phyloP scores from a whole-genome alignment of 2,113 vertebrate species.

The Theristicus caerulescens region DNA sequence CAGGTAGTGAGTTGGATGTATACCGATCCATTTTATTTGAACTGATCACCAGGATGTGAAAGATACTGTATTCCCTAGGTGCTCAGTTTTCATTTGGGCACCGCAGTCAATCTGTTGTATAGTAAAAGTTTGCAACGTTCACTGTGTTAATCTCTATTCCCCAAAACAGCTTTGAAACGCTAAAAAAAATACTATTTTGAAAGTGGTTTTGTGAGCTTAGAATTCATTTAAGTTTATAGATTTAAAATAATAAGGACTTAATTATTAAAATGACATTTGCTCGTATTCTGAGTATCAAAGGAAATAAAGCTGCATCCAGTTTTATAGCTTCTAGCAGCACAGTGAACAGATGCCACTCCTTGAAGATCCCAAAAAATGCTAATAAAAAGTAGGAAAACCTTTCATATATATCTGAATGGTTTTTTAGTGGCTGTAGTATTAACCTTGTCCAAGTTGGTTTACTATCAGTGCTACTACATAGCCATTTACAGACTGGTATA shows the following conservation, averaged over 20 bases:
- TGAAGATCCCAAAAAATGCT: background rate
- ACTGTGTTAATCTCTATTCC: background rate
- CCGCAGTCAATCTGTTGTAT: background rate
- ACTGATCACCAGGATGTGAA: background rate
- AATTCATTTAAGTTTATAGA: background rate
- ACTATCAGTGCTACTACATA: fast-evolving
- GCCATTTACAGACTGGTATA: background rate
- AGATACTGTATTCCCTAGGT: background rate
- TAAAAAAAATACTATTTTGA: fast-evolving
- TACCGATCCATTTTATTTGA: background rate
- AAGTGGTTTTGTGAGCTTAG: background rate
- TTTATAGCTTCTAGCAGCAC: background rate
- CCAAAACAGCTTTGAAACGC: background rate
- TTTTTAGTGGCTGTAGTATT: background rate
- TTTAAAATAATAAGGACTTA: background rate
- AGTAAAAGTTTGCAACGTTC: background rate
- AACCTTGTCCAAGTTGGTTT: background rate
- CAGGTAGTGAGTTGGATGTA: background rate
- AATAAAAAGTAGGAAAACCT: background rate
- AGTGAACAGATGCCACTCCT: background rate
- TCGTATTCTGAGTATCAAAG: background rate
- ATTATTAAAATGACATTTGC: background rate
- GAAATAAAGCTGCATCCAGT: background rate
- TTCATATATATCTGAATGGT: background rate
- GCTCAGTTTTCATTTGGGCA: background rate